Evolutionary conservation across 30 jellyfish, hydroid and myxozoan species (phyloP).

Genomic region (Nemopilema nomurai): DNA sequence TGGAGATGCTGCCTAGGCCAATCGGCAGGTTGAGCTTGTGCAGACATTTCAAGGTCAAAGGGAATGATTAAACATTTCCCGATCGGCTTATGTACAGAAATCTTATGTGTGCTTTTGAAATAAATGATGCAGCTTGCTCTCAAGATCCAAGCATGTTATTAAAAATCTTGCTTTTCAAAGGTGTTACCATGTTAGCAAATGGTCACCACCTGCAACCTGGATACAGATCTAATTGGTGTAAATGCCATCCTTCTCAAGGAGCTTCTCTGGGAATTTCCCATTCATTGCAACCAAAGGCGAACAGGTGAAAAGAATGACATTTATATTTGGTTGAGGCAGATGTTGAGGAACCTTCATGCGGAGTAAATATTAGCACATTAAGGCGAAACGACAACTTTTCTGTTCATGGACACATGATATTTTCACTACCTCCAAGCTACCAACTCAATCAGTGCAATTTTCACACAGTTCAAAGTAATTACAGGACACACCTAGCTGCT

Average conservation of each 20-base stretch:
- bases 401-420: not conserved
- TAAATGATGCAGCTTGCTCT: not conserved
- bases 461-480: not conserved
- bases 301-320: not conserved
- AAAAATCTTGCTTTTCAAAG: not conserved
- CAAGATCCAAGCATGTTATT: not conserved
- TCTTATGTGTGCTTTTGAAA: not conserved
- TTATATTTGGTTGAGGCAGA: not conserved
- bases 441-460: not conserved
- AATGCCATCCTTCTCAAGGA: constrained; percentile 5
- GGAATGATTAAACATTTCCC: not conserved
- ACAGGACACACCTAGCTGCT: not conserved
- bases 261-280: not conserved
- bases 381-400: not conserved
- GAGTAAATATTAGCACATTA: not conserved
- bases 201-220: constrained; percentile 56
- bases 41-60: not conserved
- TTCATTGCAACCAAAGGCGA: not conserved
- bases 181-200: constrained; percentile 13
- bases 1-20: not conserved
- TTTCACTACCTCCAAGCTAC: not conserved
- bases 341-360: not conserved
- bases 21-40: not conserved
- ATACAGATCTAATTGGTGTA: not conserved
- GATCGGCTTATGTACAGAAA: not conserved